Percentiles rank a stretch among this genome's conserved stretches.
These are phyloP conservation scores for Choloepus hoffmanni DNA, from an alignment of 2,113 vertebrate genomes.

Conservation along the genomic window DNA sequence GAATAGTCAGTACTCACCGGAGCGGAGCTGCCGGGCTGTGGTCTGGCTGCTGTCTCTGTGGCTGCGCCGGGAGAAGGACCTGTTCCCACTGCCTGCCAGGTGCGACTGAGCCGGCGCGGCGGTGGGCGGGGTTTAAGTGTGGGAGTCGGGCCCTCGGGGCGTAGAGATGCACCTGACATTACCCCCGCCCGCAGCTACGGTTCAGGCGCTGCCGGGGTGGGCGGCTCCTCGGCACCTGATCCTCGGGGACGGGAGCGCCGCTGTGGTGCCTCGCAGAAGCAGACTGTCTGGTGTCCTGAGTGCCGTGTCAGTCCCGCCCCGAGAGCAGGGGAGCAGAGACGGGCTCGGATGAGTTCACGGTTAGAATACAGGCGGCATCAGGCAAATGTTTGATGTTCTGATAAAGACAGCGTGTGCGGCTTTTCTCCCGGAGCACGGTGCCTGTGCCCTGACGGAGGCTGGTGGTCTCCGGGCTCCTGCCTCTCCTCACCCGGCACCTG, in stretches of 20 bases:
- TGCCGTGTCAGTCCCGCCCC: background rate
- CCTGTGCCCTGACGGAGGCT: too few relatives aligned
- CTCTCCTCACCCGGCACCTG: background rate
- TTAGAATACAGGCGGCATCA: background rate
- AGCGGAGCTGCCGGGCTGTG: constrained; percentile 58
- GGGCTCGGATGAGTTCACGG: background rate
- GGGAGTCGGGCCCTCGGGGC: constrained; percentile 97
- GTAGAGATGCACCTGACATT: constrained; percentile 97
- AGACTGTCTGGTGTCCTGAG: constrained; percentile 55
- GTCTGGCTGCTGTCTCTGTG: background rate
- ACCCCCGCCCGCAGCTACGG: constrained; percentile 95
- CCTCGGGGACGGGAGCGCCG: constrained; percentile 53
- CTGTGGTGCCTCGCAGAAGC: constrained; percentile 80
- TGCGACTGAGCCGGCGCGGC: constrained; percentile 92
- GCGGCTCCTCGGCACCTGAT: constrained; percentile 81
- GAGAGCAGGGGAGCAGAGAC: background rate
- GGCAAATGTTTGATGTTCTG: background rate
- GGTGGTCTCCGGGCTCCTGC: background rate
- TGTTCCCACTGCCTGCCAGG: constrained; percentile 89
- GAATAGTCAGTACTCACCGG: constrained; percentile 83
- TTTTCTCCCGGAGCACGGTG: background rate
- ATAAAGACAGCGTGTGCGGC: background rate
- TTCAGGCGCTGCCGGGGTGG: constrained; percentile 88
- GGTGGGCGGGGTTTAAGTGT: constrained; percentile 94
- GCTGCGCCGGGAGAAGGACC: constrained; percentile 85